Conservation (phyloP, 2,888 invertebrate genomes). For the Apeira syringaria region DNA sequence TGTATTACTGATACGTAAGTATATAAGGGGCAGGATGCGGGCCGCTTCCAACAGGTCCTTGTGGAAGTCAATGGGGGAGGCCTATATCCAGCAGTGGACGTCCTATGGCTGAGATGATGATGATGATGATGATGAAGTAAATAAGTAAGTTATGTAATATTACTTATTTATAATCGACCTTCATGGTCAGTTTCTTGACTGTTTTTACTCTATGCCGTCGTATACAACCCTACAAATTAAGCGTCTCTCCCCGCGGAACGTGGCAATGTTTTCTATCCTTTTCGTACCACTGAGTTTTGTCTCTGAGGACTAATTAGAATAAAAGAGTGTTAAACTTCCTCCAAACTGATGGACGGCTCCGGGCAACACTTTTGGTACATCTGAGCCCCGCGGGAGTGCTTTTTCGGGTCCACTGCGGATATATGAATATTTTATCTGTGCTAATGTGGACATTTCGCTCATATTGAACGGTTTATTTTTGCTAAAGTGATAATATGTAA, state of each 20-base stretch:
- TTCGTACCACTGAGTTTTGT: slow-evolving; percentile 42
- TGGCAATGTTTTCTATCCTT: slow-evolving; percentile 49
- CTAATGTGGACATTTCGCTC: slow-evolving; percentile 7
- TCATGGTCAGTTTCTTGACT: not conserved
- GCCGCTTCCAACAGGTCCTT: too few species aligned
- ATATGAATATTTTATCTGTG: slow-evolving; percentile 47
- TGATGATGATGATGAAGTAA: too few species aligned
- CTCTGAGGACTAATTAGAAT: slow-evolving; percentile 71
- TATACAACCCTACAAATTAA: slow-evolving; percentile 52
- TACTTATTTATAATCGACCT: too few species aligned
- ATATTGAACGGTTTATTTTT: not conserved
- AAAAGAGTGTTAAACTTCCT: slow-evolving; percentile 74
- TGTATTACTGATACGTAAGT: too few species aligned
- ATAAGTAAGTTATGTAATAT: too few species aligned
- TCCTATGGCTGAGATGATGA: too few species aligned
- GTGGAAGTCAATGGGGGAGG: too few species aligned
- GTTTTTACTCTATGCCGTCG: slow-evolving; percentile 13
- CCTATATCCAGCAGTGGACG: too few species aligned
- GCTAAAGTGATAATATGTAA: not conserved
- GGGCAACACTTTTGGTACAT: slow-evolving; percentile 45
- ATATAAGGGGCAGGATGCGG: too few species aligned
- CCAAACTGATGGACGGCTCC: slow-evolving; percentile 59
- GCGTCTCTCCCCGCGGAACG: slow-evolving; percentile 48
- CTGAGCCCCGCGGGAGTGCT: slow-evolving; percentile 34
- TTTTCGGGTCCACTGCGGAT: slow-evolving; percentile 39